Conservation (phyloP, 2,888 invertebrate genomes). For the Netelia inedita region DNA sequence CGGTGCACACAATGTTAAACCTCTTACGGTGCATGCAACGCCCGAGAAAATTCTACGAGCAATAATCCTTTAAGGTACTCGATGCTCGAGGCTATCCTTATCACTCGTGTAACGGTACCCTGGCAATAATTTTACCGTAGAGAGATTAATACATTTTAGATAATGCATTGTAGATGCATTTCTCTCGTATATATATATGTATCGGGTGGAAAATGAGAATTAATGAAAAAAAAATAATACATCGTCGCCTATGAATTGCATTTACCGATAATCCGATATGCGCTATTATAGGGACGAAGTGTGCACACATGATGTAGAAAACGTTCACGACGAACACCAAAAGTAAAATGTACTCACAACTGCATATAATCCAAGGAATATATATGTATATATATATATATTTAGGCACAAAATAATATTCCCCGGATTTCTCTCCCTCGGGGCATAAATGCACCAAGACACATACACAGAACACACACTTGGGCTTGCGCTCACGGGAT, state of each 20-base stretch:
- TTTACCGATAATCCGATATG: neutral
- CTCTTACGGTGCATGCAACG: conserved; percentile 22
- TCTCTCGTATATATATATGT: neutral
- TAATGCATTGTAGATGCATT: neutral
- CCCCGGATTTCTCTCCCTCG: conserved; percentile 56
- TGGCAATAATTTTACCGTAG: conserved; percentile 3
- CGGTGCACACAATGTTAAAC: conserved; percentile 4
- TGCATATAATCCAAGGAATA: conserved; percentile 39
- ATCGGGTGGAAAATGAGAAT: neutral
- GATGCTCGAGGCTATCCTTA: neutral
- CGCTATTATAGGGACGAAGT: neutral
- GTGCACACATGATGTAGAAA: neutral
- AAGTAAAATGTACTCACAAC: conserved; percentile 23
- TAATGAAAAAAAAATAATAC: neutral
- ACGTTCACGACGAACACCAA: conserved; percentile 14
- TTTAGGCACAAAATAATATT: conserved; percentile 21
- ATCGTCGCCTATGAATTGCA: neutral
- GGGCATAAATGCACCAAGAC: conserved; percentile 33
- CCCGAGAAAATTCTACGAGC: conserved; percentile 17
- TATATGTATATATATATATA: conserved; percentile 13
- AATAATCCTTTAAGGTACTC: conserved; percentile 1
- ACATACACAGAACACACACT: conserved; percentile 24
- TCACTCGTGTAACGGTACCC: neutral
- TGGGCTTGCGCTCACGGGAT: conserved; percentile 47
- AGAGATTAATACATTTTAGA: neutral